Conservation (phyloP, 2,113 vertebrate genomes). For the Clarias magur region DNA sequence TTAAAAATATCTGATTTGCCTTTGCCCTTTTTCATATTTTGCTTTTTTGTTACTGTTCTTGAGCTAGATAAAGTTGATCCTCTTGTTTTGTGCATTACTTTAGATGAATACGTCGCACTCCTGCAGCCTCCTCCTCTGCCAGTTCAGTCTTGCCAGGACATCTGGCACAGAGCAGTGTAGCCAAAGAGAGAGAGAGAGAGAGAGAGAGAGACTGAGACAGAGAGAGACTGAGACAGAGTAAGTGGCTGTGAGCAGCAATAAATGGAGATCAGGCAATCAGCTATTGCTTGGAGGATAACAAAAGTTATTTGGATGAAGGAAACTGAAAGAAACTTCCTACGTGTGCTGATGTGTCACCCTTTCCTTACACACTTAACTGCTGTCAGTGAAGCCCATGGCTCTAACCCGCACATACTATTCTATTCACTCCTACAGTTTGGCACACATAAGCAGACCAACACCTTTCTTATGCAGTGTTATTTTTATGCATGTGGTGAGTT, state of each 20-base stretch:
- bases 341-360: background rate
- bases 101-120: constrained; percentile 35
- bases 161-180: constrained; percentile 34
- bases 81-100: constrained; percentile 25
- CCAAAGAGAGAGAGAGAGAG: constrained; percentile 12
- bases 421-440: background rate
- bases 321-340: constrained; percentile 11
- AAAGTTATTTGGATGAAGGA: background rate
- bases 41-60: background rate
- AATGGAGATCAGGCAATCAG: constrained; percentile 23
- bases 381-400: background rate
- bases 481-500: background rate
- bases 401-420: background rate
- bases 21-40: constrained; percentile 9
- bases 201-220: constrained; percentile 9
- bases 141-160: constrained; percentile 38
- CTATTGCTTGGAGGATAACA: constrained; percentile 8
- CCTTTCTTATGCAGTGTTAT: background rate
- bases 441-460: constrained; percentile 3
- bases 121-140: constrained; percentile 6
- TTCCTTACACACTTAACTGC: constrained; percentile 3
- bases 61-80: constrained; percentile 31
- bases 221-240: background rate
- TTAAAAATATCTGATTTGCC: background rate
- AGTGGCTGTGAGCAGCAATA: constrained; percentile 7